phyloP scores from a whole-genome alignment of 2,888 invertebrate species.

The Lagria hirta region DNA sequence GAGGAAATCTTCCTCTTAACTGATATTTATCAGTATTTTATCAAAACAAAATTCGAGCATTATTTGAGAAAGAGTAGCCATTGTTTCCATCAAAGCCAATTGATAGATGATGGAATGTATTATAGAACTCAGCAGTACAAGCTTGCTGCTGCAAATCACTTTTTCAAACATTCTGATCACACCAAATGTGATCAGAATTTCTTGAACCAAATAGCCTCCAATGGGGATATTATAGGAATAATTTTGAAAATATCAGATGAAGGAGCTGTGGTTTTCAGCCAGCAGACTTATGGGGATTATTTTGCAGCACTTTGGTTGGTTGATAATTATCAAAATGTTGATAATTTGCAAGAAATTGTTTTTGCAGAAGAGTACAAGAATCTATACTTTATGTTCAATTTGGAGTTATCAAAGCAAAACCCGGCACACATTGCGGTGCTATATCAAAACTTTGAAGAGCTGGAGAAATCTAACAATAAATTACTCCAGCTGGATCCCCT shows the following conservation, averaged over 20 bases:
- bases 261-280: constrained; percentile 3
- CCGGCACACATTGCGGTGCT: constrained; percentile 12
- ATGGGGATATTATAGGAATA: constrained; percentile 8
- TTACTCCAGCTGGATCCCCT: constrained; percentile 3
- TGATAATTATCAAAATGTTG: constrained; percentile 2
- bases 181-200: constrained; percentile 1
- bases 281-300: constrained; percentile 10
- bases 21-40: constrained; percentile 11
- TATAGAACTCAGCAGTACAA: constrained; percentile 14
- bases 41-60: constrained; percentile 8
- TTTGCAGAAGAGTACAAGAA: constrained; percentile 5
- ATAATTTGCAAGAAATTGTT: neutral
- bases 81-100: constrained; percentile 6
- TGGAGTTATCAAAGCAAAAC: constrained; percentile 10
- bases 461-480: neutral
- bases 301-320: constrained; percentile 15
- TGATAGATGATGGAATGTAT: constrained; percentile 8
- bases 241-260: constrained; percentile 3
- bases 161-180: constrained; percentile 1
- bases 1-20: constrained; percentile 7
- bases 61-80: neutral
- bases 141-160: neutral
- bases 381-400: constrained; percentile 10
- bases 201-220: constrained; percentile 4
- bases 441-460: constrained; percentile 7